A percentile compares a stretch with the other conserved stretches of the same genome.
Evolutionary conservation across 2,797 vertebrate genomes (phyloP).

Genomic region (Falco concolor): DNA sequence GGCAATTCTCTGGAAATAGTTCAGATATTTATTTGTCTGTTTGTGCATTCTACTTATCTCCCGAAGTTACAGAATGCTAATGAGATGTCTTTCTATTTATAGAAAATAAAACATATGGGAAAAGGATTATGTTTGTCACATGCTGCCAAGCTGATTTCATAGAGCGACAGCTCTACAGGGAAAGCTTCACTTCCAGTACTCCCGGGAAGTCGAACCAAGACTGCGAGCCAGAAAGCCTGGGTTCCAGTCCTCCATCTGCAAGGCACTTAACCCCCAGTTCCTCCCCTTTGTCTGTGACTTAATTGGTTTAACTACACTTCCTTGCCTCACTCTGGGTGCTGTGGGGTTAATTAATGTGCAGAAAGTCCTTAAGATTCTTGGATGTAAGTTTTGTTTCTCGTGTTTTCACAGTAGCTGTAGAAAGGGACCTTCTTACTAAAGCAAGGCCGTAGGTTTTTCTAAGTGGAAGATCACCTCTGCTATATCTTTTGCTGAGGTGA

Average conservation of each 20-base stretch:
- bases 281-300: background rate
- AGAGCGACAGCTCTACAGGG: background rate
- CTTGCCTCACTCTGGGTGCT: background rate
- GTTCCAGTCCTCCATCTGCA: slow-evolving; percentile 16
- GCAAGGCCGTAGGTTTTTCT: background rate
- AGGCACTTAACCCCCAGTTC: background rate
- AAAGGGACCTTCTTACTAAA: background rate
- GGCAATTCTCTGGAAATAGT: slow-evolving; percentile 20
- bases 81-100: slow-evolving; percentile 49
- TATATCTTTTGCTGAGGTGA: background rate
- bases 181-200: slow-evolving; percentile 45
- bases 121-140: slow-evolving; percentile 64
- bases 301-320: background rate
- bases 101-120: slow-evolving; percentile 66
- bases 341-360: background rate
- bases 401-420: background rate
- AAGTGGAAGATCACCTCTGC: background rate
- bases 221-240: background rate
- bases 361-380: background rate
- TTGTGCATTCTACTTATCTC: slow-evolving; percentile 56
- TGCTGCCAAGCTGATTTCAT: slow-evolving; percentile 64
- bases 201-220: background rate
- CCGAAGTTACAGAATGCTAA: slow-evolving; percentile 47
- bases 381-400: background rate
- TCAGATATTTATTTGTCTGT: slow-evolving; percentile 41